phyloP scores from a whole-genome alignment of 1,140 invertebrate species.

The Drusus annulatus region DNA sequence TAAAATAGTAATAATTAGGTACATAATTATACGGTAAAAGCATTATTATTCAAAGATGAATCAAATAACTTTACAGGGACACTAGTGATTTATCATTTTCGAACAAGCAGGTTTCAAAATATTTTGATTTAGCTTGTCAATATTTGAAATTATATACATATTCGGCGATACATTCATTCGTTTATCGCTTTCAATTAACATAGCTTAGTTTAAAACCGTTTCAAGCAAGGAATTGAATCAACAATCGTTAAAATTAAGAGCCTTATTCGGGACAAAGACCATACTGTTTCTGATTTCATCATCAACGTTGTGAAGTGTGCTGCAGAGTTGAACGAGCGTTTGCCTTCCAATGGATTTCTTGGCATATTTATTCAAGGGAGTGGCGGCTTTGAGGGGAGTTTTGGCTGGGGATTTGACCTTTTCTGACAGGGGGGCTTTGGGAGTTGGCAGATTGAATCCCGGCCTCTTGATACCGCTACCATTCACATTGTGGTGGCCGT shows the following conservation, averaged over 20 bases:
- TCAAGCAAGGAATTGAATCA: not conserved
- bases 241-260: constrained; percentile 54
- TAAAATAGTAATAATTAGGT: no score
- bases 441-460: not conserved
- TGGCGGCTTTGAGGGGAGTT: not conserved
- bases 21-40: no score
- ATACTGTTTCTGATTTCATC: constrained; percentile 48
- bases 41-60: no score
- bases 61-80: no score
- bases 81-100: no score
- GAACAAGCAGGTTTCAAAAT: no score
- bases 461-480: not conserved
- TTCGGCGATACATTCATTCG: no score
- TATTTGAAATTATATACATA: no score
- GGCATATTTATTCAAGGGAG: constrained; percentile 28
- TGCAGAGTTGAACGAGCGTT: constrained; percentile 53
- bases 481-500: not conserved
- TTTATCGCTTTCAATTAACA: no score
- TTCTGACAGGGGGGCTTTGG: constrained; percentile 10
- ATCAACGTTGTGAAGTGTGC: constrained; percentile 50
- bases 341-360: constrained; percentile 34
- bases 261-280: constrained; percentile 57
- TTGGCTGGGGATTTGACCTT: constrained; percentile 1
- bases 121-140: no score
- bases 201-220: no score